A percentile compares a stretch with the other conserved stretches of the same genome.
Conservation (phyloP, 2,113 vertebrate genomes). For the Recurvirostra avosetta region DNA sequence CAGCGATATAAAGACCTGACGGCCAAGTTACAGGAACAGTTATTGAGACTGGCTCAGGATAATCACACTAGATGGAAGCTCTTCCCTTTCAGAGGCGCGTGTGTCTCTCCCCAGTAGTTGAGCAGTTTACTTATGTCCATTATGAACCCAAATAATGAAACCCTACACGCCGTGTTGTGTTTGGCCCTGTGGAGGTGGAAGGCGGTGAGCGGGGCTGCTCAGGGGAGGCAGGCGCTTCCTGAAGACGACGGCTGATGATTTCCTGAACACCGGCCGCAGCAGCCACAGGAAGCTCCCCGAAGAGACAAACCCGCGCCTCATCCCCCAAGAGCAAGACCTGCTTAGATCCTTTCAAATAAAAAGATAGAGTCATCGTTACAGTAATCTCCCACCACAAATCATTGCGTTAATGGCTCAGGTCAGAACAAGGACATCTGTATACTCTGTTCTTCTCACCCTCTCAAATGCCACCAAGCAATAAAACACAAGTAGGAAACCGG, state of each 20-base stretch:
- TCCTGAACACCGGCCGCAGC: constrained; percentile 49
- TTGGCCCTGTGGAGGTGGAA: neutral
- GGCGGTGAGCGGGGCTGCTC: neutral
- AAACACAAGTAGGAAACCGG: neutral
- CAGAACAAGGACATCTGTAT: neutral
- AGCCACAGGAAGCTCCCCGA: constrained; percentile 33
- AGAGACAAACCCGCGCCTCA: neutral
- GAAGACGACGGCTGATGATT: constrained; percentile 4
- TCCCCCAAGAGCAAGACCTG: neutral
- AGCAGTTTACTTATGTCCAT: constrained; percentile 19
- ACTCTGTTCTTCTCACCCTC: neutral
- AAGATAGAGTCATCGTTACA: neutral
- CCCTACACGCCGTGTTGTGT: neutral
- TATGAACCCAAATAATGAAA: neutral
- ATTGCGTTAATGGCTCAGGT: neutral
- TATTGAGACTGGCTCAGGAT: neutral
- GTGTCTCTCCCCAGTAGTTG: neutral
- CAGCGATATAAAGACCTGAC: neutral
- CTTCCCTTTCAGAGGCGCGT: neutral
- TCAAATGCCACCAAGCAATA: neutral
- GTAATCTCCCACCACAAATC: constrained; percentile 16
- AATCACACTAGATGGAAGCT: neutral
- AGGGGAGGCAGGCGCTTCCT: constrained; percentile 21
- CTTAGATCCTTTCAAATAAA: neutral
- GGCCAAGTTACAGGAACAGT: neutral